Evolutionary conservation across 2,797 vertebrate genomes (phyloP).

Genomic region (Pelobates cultripes): DNA sequence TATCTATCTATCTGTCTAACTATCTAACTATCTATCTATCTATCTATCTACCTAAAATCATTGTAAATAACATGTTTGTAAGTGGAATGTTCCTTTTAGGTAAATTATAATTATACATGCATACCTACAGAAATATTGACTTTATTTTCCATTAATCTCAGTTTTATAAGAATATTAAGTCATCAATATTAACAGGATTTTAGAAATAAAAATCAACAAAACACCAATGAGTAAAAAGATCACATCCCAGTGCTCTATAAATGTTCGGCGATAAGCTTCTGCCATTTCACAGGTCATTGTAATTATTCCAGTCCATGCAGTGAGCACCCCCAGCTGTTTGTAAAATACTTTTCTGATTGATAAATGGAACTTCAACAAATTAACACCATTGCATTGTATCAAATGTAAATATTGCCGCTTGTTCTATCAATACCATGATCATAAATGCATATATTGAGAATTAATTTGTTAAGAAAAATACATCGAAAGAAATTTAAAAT

Average conservation of each 20-base stretch:
- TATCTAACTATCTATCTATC: no score
- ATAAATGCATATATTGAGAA: no score
- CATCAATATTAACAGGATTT: conserved; percentile 13
- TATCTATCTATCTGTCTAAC: no score
- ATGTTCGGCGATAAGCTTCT: neutral
- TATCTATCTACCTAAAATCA: no score
- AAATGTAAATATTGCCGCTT: conserved; percentile 14
- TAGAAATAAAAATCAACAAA: neutral
- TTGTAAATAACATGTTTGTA: no score
- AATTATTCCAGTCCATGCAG: conserved; percentile 34
- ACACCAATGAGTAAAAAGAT: neutral
- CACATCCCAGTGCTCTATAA: neutral
- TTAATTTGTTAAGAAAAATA: no score
- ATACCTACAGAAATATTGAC: conserved; percentile 19
- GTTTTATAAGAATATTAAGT: neutral
- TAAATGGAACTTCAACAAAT: conserved; percentile 1
- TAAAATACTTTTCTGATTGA: neutral
- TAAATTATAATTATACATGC: no score
- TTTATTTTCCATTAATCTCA: conserved; percentile 16
- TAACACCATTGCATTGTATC: neutral
- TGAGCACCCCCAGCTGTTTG: conserved; percentile 2
- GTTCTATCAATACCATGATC: neutral
- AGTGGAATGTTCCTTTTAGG: no score
- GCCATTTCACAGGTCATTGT: neutral
- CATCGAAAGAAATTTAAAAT: no score